Percentiles rank a stretch among this genome's conserved stretches.
These are phyloP conservation scores for Zosterops hypoxanthus DNA, from an alignment of 2,113 vertebrate genomes.

Conservation along the genomic window DNA sequence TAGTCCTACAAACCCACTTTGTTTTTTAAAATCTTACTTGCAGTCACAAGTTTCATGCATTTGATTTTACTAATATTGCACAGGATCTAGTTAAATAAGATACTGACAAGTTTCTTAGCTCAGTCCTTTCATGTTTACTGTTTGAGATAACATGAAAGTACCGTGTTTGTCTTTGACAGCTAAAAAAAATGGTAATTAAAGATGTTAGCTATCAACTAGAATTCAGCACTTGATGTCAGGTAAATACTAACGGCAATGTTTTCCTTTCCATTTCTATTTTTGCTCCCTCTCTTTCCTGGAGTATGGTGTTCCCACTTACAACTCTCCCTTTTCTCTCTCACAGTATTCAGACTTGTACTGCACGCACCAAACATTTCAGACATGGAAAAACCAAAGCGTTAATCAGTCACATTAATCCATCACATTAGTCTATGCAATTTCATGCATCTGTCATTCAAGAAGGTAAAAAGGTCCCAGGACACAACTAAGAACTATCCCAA, in stretches of 20 bases:
- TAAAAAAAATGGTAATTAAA: background rate
- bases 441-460: background rate
- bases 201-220: background rate
- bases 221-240: background rate
- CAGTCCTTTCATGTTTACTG: background rate
- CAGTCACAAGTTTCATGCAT: background rate
- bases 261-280: background rate
- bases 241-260: background rate
- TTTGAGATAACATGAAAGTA: background rate
- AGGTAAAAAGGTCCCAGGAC: background rate
- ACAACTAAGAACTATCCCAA: background rate
- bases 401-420: background rate
- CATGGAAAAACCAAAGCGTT: background rate
- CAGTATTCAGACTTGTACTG: background rate
- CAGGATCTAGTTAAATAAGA: background rate
- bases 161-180: background rate
- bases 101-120: background rate
- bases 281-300: background rate
- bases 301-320: fast-evolving
- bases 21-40: background rate
- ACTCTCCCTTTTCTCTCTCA: background rate
- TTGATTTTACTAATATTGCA: background rate
- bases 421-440: background rate
- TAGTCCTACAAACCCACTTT: background rate
- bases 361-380: background rate